phyloP scores from a whole-genome alignment of 2,797 vertebrate genomes.

The Peromyscus eremicus region DNA sequence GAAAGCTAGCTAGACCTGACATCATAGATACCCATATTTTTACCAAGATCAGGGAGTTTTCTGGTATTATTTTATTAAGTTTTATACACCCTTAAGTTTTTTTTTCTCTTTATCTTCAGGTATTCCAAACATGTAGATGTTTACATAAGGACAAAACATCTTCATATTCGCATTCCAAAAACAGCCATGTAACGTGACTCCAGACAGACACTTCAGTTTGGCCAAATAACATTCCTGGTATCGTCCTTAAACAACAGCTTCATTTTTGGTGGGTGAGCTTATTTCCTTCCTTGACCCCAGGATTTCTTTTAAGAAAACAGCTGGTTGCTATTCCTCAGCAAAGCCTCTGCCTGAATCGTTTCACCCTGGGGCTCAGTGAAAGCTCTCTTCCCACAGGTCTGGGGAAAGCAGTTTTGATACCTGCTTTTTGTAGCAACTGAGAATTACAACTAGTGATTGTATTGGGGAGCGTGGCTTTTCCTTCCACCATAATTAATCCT shows the following conservation, averaged over 20 bases:
- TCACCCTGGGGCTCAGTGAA: no score
- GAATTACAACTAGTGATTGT: neutral
- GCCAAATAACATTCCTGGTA: no score
- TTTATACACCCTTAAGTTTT: neutral
- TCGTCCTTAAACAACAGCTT: neutral
- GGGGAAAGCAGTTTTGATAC: neutral
- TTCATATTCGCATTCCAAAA: neutral
- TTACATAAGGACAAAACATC: neutral
- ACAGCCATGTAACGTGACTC: neutral
- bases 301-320: neutral
- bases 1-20: neutral
- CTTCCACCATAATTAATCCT: neutral
- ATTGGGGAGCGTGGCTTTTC: neutral
- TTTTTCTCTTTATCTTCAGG: neutral
- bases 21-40: neutral
- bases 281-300: neutral
- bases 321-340: neutral
- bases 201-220: no score
- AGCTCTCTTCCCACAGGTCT: neutral
- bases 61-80: neutral
- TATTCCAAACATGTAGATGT: neutral
- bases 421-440: neutral
- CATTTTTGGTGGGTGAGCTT: neutral
- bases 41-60: neutral
- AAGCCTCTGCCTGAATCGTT: neutral